Conservation (phyloP, 1,140 invertebrate genomes). For the Oncopeltus fasciatus region DNA sequence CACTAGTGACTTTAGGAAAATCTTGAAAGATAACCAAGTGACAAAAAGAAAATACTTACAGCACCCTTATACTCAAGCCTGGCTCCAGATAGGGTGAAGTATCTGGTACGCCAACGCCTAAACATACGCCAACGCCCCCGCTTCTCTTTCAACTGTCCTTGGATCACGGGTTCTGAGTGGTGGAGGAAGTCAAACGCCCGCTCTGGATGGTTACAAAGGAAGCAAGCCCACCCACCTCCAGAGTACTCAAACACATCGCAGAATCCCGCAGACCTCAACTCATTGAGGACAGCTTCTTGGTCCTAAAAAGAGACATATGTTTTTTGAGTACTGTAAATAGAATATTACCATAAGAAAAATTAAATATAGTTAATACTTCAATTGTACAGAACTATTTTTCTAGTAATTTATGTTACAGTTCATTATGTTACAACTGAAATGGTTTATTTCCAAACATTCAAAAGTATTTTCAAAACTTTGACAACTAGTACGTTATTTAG, state of each 20-base stretch:
- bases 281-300: conserved; percentile 67
- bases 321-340: no score
- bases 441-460: no score
- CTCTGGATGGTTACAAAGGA: conserved; percentile 82
- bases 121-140: conserved; percentile 85
- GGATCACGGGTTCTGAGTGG: conserved; percentile 59
- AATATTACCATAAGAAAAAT: no score
- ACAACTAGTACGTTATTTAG: no score
- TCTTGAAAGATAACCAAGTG: no score
- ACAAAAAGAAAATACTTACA: conserved; percentile 37
- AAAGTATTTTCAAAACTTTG: no score
- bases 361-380: no score
- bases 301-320: no score
- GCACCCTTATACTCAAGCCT: conserved; percentile 76
- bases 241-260: conserved; percentile 82
- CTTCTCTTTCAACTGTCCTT: conserved; percentile 89
- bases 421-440: no score
- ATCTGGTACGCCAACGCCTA: conserved; percentile 76
- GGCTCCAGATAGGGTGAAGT: conserved; percentile 83
- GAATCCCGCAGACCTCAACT: conserved; percentile 71
- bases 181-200: conserved; percentile 64
- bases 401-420: no score
- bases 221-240: conserved; percentile 59
- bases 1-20: no score
- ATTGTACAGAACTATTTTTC: no score